Evolutionary conservation across 2,888 invertebrate genomes (phyloP).

Genomic region (Cynaeus angustus): DNA sequence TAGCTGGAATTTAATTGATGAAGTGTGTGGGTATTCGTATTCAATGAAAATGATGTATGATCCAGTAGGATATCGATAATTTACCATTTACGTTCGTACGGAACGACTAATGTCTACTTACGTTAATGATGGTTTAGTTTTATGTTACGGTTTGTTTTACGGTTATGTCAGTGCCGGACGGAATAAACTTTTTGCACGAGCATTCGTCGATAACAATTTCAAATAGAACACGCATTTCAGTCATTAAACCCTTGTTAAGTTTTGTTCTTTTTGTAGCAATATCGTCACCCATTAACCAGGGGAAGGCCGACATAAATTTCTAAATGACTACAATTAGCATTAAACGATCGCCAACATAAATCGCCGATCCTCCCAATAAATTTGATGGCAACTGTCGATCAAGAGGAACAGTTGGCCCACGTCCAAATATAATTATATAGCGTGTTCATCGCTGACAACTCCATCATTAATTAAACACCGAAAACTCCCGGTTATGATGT

Average conservation of each 20-base stretch:
- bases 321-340: conserved; percentile 64
- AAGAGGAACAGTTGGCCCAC: conserved; percentile 50
- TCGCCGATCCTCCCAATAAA: conserved; percentile 58
- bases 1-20: conserved; percentile 47
- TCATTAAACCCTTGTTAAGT: conserved; percentile 50
- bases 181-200: conserved; percentile 38
- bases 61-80: conserved; percentile 33
- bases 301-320: conserved; percentile 60
- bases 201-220: conserved; percentile 38
- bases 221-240: conserved; percentile 47
- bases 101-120: conserved; percentile 23
- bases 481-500: conserved; percentile 34
- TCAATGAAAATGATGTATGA: conserved; percentile 46
- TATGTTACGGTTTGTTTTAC: conserved; percentile 36
- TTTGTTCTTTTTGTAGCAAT: conserved; percentile 42
- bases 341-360: conserved; percentile 60
- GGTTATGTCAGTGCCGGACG: conserved; percentile 24
- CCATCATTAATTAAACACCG: conserved; percentile 40
- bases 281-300: conserved; percentile 56
- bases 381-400: conserved; percentile 63
- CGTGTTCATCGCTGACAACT: conserved; percentile 47
- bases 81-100: conserved; percentile 8
- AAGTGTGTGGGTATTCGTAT: conserved; percentile 36
- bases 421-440: conserved; percentile 49
- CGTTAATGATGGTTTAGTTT: conserved; percentile 32